These are phyloP conservation scores for Acinonyx jubatus DNA, from an alignment of 2,113 vertebrate species.

Conservation along the genomic window DNA sequence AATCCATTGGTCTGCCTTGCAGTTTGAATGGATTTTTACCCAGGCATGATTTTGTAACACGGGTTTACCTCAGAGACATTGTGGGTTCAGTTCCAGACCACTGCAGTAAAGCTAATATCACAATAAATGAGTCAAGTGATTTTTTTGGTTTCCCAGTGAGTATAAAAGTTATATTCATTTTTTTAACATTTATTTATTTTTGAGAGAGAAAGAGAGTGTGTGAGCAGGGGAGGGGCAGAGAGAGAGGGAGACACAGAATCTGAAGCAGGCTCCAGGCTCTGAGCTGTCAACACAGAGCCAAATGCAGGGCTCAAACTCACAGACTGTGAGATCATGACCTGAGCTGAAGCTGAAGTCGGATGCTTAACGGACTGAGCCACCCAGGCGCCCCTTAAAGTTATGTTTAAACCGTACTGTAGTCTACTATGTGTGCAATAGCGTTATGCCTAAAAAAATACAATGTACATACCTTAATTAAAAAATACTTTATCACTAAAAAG, in stretches of 20 bases:
- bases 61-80: neutral
- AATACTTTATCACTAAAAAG: neutral
- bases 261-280: no score
- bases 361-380: no score
- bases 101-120: neutral
- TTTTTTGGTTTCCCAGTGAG: neutral
- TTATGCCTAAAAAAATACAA: neutral
- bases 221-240: no score
- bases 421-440: neutral
- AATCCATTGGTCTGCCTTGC: neutral
- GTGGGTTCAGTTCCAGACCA: neutral
- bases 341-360: no score
- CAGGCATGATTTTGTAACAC: neutral
- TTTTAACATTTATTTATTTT: no score
- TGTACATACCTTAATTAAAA: neutral
- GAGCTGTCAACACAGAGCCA: no score
- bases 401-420: neutral
- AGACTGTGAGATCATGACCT: no score
- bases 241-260: no score
- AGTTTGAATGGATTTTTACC: neutral
- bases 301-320: no score
- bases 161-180: neutral
- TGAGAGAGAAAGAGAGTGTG: no score
- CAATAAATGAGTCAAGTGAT: neutral
- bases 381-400: neutral